phyloP scores from a whole-genome alignment of 2,888 invertebrate species.

The Ptychoptera albimana region DNA sequence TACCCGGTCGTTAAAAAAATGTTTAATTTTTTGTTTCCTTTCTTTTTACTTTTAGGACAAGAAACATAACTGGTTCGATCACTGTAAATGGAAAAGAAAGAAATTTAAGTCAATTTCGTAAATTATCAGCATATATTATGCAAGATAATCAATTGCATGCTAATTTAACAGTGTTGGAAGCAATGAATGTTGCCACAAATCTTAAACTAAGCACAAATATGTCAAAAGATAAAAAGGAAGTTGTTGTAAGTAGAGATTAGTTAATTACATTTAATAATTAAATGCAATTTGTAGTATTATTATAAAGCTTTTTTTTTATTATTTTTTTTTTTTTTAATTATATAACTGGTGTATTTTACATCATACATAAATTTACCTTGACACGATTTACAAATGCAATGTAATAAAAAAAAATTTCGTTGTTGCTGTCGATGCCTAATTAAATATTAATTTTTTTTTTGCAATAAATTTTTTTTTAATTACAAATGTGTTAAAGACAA shows the following conservation, averaged over 20 bases:
- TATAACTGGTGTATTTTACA: no score
- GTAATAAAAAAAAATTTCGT: background rate
- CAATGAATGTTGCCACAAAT: constrained; percentile 84
- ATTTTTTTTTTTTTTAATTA: no score
- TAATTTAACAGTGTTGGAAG: constrained; percentile 84
- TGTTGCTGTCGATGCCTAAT: no score
- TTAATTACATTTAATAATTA: background rate
- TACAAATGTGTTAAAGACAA: no score
- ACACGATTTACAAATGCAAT: background rate
- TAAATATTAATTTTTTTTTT: no score
- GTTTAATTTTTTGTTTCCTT: no score
- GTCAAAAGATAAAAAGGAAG: constrained; percentile 51
- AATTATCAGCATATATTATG: constrained; percentile 90
- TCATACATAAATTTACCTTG: no score
- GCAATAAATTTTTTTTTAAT: no score
- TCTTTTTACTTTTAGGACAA: constrained; percentile 40
- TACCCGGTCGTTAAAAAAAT: no score
- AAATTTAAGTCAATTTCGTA: constrained; percentile 72
- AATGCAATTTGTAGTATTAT: no score
- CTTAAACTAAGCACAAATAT: constrained; percentile 69
- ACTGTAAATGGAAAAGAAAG: constrained; percentile 73
- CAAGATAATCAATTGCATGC: constrained; percentile 86
- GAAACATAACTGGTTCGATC: constrained; percentile 66
- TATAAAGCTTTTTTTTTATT: no score
- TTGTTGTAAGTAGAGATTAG: constrained; percentile 49